These are phyloP conservation scores for Mellilla xanthometata DNA, from an alignment of 2,888 invertebrate species.

Conservation along the genomic window DNA sequence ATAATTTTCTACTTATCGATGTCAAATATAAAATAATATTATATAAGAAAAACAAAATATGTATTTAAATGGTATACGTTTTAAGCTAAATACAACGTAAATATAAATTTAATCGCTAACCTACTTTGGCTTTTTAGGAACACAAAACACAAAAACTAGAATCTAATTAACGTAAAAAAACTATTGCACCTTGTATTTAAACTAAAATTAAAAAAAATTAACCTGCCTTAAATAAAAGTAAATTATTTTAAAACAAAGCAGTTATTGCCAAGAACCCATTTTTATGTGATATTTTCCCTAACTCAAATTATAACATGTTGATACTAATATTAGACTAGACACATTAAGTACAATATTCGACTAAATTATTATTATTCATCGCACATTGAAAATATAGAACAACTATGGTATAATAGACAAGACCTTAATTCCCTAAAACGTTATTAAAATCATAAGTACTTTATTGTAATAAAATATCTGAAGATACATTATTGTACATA, in stretches of 20 bases:
- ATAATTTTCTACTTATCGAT: no score
- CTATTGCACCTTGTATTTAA: background rate
- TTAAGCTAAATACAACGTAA: no score
- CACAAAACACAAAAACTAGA: conserved; percentile 25
- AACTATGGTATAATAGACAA: no score
- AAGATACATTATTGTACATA: no score
- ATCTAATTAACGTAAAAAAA: background rate
- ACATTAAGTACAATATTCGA: conserved; percentile 18
- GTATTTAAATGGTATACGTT: no score
- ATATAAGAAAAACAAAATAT: no score
- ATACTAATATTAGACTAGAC: conserved; percentile 14
- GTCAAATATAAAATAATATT: no score
- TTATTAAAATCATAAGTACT: no score
- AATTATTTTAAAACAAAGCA: background rate
- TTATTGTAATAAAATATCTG: no score
- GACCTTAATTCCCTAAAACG: no score
- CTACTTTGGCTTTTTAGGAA: conserved; percentile 53
- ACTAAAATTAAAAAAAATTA: background rate
- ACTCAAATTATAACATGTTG: background rate
- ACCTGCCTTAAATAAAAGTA: no score
- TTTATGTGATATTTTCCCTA: background rate
- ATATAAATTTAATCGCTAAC: conserved; percentile 5
- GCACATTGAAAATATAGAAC: no score
- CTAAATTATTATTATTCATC: background rate
- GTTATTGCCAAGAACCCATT: conserved; percentile 3